These are phyloP conservation scores for Lophotriccus pileatus DNA, from an alignment of 2,797 vertebrate species.

Conservation along the genomic window DNA sequence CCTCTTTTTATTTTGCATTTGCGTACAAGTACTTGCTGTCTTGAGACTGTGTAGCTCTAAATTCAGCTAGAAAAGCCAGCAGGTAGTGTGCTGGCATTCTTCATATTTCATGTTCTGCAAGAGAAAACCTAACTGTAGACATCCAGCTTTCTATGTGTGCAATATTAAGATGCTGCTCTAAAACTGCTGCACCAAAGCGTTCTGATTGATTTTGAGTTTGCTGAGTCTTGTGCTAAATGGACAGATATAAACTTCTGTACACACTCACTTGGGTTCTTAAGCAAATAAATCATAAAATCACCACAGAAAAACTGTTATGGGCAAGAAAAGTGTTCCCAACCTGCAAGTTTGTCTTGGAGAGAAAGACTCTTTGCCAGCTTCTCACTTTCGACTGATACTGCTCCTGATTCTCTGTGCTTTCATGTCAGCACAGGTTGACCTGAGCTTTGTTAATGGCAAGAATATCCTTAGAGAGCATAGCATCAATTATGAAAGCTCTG, in stretches of 20 bases:
- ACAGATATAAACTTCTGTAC: not conserved
- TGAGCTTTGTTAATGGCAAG: not conserved
- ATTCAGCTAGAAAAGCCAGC: not conserved
- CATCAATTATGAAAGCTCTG: not conserved
- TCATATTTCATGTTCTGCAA: not conserved
- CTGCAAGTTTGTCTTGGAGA: not conserved
- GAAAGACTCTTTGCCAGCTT: not conserved
- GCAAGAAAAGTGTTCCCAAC: not conserved
- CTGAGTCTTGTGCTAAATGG: not conserved
- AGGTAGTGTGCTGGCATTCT: not conserved
- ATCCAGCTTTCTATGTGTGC: not conserved
- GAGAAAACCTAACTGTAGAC: not conserved
- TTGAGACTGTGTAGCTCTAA: not conserved
- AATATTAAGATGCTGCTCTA: not conserved
- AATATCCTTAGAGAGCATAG: not conserved
- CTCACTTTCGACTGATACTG: not conserved
- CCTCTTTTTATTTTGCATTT: not conserved
- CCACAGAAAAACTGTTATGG: not conserved
- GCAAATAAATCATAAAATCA: not conserved
- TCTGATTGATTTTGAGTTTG: not conserved
- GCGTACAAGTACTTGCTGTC: not conserved
- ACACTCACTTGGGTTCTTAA: not conserved
- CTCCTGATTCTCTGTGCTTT: not conserved
- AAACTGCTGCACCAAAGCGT: not conserved
- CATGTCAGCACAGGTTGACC: not conserved